Base-by-base conservation (phyloP, 2,888 invertebrate species). In the Pollenia labialis region DNA sequence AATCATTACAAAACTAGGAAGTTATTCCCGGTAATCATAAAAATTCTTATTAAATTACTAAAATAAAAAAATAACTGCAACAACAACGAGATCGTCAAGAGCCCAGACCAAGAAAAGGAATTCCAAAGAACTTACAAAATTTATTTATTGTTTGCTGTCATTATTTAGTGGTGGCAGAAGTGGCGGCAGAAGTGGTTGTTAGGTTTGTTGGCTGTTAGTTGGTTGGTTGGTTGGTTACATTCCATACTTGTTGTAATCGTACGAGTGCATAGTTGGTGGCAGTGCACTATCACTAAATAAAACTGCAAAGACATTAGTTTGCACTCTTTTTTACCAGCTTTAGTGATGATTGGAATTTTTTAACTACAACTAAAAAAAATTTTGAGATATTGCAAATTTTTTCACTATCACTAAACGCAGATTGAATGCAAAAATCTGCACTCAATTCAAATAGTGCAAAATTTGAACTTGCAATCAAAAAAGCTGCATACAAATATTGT, bases 121-220 rank as follows among this genome's bases (percentile, higher is more conserved):
- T 85, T 85, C 85, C 88, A 81, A 85, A 81, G 85, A 88, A 88
- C 76, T 88, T 84, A 85, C 83, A 88, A 88, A 88, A 79, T 77
- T 85, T 88, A 85, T 88, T 88, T 88, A 85, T 88, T 87, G 80
- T 81, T 81, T 76, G 58, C 72, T 84, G 84, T 74, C 79, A 66
- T 76, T 68, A 79, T 71, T 18, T 50, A 7, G 54, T n/a, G 54
- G 71, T 46, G 64, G 72, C 11, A 64, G 72, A 69, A 7, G 54
- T n/a, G 54, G 71, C 40, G 64, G 72, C 11, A 64, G 72, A 69
- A 60, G 69, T 60, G 79, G 79, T 79, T 16, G 72, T 32, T 54
- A 23, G 6, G 40, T 58, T 23, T 44, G 9, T 18, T 69, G 52
- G 32, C 44, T 16, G 46, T 23, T 40, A 46, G 42, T 48, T 54